A percentile compares a stretch with the other conserved stretches of the same genome.
phyloP scores from a whole-genome alignment of 2,797 vertebrate species.

The Scomberomorus guttatus region DNA sequence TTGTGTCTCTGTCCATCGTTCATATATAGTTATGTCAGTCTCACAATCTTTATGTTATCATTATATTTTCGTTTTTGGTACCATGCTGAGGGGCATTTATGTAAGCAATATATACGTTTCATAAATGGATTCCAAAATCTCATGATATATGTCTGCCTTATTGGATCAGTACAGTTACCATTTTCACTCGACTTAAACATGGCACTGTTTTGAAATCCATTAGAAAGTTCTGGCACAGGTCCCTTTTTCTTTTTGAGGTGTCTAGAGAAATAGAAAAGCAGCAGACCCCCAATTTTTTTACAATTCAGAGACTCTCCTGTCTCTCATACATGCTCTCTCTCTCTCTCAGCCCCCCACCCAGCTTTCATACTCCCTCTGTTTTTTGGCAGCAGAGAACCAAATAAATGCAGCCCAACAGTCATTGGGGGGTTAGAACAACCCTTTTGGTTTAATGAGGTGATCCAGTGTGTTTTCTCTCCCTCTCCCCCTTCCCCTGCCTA shows the following conservation, averaged over 20 bases:
- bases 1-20: constrained; percentile 11
- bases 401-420: constrained; percentile 78
- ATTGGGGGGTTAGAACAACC: constrained; percentile 77
- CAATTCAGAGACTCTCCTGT: constrained; percentile 32
- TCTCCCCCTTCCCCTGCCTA: constrained; percentile 70
- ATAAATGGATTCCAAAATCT: background rate
- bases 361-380: constrained; percentile 44
- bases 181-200: constrained; percentile 33
- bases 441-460: constrained; percentile 81
- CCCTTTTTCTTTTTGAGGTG: constrained; percentile 47
- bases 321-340: constrained; percentile 24
- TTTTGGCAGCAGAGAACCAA: constrained; percentile 83
- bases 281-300: constrained; percentile 27
- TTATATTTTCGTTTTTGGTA: constrained; percentile 10
- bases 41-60: constrained; percentile 16
- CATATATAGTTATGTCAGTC: background rate
- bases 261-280: constrained; percentile 45
- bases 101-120: background rate
- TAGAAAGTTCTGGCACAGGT: constrained; percentile 13
- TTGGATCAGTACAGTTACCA: constrained; percentile 13
- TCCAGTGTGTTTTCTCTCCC: constrained; percentile 77
- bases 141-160: background rate
- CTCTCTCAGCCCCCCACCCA: constrained; percentile 23
- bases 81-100: background rate
- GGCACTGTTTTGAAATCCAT: constrained; percentile 32